Evolutionary conservation across 2,797 vertebrate species (phyloP), one percentile per base, ranked within the genome.

Genomic region (Peromyscus attwateri): DNA sequence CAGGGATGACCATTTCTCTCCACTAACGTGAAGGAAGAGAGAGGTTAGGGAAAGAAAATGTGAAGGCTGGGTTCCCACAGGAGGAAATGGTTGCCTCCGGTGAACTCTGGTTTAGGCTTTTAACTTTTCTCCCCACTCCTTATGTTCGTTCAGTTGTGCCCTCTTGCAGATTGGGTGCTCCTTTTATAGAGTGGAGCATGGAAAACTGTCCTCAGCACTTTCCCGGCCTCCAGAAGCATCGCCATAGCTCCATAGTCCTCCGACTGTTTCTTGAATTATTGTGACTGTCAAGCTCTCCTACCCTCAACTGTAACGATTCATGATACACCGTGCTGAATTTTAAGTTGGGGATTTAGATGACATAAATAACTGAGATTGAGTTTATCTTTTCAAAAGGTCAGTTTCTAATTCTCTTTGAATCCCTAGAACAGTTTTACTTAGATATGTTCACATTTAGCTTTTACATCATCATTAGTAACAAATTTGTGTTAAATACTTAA

Each of bases 401-500:
- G 17, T 82, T 94, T 95, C 71, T 40, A n/a, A 37, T 90, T 98
- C 75, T 84, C n/a, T 10, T 57, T 31, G 66, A 88, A 8, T 93
- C 6, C 57, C 46, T 87, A 27, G 79, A 82, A 93, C 16, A 73
- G 14, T 80, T 81, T 93, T 92, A 60, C 70, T 21, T 62, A 77
- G 29, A 49, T 14, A n/a, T 37, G 25, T 71, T 93, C 64, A 34
- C 25, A 16, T 2, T 92, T 76, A 80, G 64, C n/a, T 73, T 92
- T 87, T 87, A 43, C 6, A 25, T 34, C 25, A 49, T 76, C 29
- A 16, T 43, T 49, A n/a, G 0, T 31, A 25, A 11, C 11, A 11
- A 49, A 77, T 40, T 70, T n/a, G 49, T 57, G 0, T 29, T 19
- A 52, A 66, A 55, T 31, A 27, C n/a, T 29, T 75, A 73, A 70